These are phyloP conservation scores for Rattus rattus DNA, from an alignment of 2,113 vertebrate genomes.

Conservation along the genomic window DNA sequence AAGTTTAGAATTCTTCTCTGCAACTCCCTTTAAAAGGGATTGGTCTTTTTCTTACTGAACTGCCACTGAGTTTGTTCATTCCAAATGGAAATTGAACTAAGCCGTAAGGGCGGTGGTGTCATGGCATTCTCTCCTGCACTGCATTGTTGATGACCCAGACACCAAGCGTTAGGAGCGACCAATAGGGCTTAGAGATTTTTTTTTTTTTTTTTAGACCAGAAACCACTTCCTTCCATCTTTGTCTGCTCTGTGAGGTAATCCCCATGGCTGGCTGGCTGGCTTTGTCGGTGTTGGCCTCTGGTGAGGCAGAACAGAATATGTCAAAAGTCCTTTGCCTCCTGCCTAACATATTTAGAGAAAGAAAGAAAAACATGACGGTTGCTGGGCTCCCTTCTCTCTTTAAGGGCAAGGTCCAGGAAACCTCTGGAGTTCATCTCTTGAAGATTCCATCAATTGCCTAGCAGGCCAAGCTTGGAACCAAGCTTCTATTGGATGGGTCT, in stretches of 20 bases:
- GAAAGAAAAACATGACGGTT: neutral
- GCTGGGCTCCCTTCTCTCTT: neutral
- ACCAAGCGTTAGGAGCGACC: neutral
- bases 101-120: neutral
- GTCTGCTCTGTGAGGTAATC: neutral
- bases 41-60: neutral
- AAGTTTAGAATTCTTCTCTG: neutral
- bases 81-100: constrained; percentile 15
- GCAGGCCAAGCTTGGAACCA: too few species aligned
- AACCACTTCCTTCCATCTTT: neutral
- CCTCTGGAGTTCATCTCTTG: neutral
- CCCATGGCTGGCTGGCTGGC: rapidly evolving
- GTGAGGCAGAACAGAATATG: neutral
- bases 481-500: too few species aligned
- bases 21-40: neutral
- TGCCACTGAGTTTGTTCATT: neutral
- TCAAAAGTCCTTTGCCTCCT: neutral
- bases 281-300: neutral
- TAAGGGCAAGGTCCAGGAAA: neutral
- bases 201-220: neutral
- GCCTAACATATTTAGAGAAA: neutral
- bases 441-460: neutral
- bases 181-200: neutral
- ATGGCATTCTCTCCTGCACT: neutral
- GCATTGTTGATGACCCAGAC: neutral